Percentiles rank a stretch among this genome's conserved stretches.
phyloP scores from a whole-genome alignment of 2,113 vertebrate species.

The Thunnus thynnus region DNA sequence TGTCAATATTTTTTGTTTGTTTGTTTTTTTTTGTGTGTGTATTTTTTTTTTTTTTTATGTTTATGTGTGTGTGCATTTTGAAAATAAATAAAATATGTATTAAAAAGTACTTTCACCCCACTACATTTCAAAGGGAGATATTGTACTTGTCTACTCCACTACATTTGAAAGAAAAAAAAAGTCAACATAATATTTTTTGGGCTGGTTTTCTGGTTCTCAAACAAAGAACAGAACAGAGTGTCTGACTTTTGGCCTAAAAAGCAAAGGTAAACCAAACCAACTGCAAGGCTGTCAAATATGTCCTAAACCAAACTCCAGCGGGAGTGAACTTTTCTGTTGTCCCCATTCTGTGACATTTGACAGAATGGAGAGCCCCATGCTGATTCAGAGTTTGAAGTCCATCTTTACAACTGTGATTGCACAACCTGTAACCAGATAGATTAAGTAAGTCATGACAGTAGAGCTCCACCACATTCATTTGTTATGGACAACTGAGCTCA shows the following conservation, averaged over 20 bases:
- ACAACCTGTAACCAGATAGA: slow-evolving; percentile 2
- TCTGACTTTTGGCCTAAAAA: slow-evolving; percentile 28
- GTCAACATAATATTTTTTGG: neutral
- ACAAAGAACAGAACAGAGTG: neutral
- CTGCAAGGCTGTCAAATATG: too few relatives aligned
- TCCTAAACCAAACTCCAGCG: neutral
- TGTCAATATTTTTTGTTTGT: too few relatives aligned
- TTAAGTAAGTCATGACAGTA: neutral
- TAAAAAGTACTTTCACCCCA: too few relatives aligned
- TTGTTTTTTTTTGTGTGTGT: too few relatives aligned
- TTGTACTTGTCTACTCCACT: too few relatives aligned
- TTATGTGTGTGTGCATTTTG: too few relatives aligned
- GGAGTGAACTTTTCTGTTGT: neutral
- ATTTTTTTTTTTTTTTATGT: too few relatives aligned
- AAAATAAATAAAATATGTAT: too few relatives aligned
- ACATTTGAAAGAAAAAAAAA: neutral
- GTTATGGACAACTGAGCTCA: neutral
- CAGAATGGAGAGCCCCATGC: neutral
- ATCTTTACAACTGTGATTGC: slow-evolving; percentile 5
- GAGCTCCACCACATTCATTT: neutral
- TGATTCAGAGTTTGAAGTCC: slow-evolving; percentile 37
- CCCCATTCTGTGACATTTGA: neutral
- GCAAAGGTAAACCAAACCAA: neutral
- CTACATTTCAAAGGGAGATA: too few relatives aligned
- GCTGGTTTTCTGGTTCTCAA: too few relatives aligned